Conservation (phyloP, 2,113 vertebrate species). For the Heterotis niloticus region DNA sequence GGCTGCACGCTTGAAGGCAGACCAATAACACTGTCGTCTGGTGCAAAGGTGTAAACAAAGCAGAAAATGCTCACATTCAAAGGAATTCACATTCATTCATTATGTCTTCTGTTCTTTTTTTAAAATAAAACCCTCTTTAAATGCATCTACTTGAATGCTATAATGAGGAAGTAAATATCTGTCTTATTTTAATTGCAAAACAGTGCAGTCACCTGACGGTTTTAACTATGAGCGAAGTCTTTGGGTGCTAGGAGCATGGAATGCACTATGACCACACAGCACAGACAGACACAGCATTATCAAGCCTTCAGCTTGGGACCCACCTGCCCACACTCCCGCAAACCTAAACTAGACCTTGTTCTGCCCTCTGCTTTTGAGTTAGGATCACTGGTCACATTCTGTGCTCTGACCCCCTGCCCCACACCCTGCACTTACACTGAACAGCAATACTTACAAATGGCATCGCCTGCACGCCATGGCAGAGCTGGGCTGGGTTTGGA, state of each 20-base stretch:
- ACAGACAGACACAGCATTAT: not conserved
- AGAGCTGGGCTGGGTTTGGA: constrained; percentile 51
- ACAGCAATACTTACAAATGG: constrained; percentile 65
- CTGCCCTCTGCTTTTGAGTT: not conserved
- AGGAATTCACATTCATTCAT: not conserved
- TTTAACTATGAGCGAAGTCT: not conserved
- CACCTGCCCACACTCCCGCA: not conserved
- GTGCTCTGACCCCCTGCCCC: not conserved
- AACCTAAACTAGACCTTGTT: not conserved
- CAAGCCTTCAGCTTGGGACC: not conserved
- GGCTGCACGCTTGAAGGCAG: not conserved
- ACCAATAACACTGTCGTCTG: not conserved
- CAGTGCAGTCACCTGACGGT: not conserved
- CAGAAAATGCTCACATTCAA: not conserved
- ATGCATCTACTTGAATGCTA: not conserved
- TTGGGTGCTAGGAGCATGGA: not conserved
- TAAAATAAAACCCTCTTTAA: not conserved
- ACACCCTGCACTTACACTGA: not conserved
- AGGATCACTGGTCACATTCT: not conserved
- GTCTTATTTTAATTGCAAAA: not conserved
- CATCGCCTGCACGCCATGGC: constrained; percentile 67
- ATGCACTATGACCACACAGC: not conserved
- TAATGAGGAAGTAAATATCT: constrained; percentile 26
- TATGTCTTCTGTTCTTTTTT: not conserved
- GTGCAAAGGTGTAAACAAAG: too few species aligned